These are phyloP conservation scores for Erpobdella octoculata DNA, from an alignment of 2,888 invertebrate species.

Conservation along the genomic window DNA sequence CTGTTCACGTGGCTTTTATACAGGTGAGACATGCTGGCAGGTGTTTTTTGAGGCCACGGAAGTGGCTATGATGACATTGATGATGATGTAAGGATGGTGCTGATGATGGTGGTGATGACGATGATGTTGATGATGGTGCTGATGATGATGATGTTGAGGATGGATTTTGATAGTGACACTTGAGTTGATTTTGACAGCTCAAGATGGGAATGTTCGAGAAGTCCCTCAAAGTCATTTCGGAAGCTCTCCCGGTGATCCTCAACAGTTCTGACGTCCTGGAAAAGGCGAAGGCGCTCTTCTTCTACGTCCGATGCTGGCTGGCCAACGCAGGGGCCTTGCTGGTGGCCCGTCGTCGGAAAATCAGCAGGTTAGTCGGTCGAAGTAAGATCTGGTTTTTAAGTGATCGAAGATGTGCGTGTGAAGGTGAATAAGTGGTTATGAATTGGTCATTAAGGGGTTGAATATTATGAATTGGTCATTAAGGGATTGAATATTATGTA, in stretches of 20 bases:
- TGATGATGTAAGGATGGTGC: constrained; percentile 22
- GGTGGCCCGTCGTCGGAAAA: too few relatives aligned
- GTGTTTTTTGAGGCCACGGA: constrained; percentile 30
- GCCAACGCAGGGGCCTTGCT: too few relatives aligned
- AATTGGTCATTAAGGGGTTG: too few relatives aligned
- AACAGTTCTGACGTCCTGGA: constrained; percentile 59
- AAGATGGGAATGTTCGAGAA: not conserved
- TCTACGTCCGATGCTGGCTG: constrained; percentile 71
- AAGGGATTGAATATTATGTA: too few relatives aligned
- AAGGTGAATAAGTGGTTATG: too few relatives aligned
- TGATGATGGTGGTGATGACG: constrained; percentile 32
- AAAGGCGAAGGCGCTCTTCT: constrained; percentile 66
- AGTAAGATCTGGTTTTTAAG: too few relatives aligned
- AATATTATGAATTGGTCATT: too few relatives aligned
- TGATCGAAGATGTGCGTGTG: too few relatives aligned
- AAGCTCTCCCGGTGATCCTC: constrained; percentile 3
- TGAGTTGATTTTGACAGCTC: constrained; percentile 5
- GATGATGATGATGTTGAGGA: constrained; percentile 32
- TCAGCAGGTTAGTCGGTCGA: too few relatives aligned
- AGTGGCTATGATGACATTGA: constrained; percentile 34
- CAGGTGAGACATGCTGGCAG: constrained; percentile 51
- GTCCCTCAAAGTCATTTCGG: not conserved
- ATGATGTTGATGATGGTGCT: constrained; percentile 27
- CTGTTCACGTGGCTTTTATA: constrained; percentile 71
- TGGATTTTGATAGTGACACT: too few relatives aligned